These are phyloP conservation scores for Melanocharis versteri DNA, from an alignment of 2,113 vertebrate species.

Conservation along the genomic window DNA sequence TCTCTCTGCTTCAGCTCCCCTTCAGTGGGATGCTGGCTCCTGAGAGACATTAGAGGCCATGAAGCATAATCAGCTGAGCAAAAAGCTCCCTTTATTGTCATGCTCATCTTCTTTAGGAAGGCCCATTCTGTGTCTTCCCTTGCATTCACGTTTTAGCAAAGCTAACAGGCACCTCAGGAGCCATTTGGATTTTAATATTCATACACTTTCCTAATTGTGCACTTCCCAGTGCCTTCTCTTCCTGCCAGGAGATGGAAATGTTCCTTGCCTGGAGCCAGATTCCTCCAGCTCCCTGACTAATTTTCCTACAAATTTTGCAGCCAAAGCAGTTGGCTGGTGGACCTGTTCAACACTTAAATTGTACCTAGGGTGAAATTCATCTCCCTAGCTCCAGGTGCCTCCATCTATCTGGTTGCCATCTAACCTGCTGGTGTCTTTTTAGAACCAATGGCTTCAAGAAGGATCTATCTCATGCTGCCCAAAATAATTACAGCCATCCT, in stretches of 20 bases:
- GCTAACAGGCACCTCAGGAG: not conserved
- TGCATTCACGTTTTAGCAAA: not conserved
- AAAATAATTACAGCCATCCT: not conserved
- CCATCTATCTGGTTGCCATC: not conserved
- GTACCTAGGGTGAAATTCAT: not conserved
- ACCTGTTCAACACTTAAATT: not conserved
- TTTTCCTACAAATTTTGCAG: constrained; percentile 38
- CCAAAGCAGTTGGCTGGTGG: not conserved
- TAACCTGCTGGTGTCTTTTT: not conserved
- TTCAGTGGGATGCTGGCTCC: not conserved
- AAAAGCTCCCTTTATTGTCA: not conserved
- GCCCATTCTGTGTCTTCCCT: not conserved
- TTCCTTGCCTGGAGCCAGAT: not conserved
- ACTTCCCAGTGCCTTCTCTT: not conserved
- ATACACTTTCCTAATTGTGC: not conserved
- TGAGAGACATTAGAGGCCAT: accelerated
- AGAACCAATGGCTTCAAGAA: not conserved
- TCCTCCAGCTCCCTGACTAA: constrained; percentile 19
- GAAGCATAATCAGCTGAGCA: not conserved
- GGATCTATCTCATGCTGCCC: not conserved
- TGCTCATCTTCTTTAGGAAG: not conserved
- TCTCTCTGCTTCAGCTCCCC: not conserved
- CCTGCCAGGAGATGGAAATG: constrained; percentile 10
- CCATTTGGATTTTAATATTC: constrained; percentile 10
- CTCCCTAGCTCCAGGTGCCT: not conserved